Evolutionary conservation across 2,113 vertebrate species (phyloP).

Genomic region (Callocephalon fimbriatum): DNA sequence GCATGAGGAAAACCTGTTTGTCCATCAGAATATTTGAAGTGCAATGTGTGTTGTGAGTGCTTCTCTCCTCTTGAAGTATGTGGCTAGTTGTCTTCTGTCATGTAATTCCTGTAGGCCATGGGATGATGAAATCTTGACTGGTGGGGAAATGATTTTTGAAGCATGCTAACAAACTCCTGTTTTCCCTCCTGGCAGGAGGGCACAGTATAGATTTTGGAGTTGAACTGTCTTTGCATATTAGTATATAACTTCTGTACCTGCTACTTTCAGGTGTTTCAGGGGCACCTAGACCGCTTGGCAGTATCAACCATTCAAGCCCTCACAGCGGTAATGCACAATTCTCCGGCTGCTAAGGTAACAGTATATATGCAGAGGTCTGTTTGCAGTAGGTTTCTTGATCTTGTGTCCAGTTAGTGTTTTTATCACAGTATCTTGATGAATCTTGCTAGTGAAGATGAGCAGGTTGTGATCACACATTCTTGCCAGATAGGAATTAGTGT

Average conservation of each 20-base stretch:
- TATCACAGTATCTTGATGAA: background rate
- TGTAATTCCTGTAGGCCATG: conserved; percentile 34
- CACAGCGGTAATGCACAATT: conserved; percentile 96
- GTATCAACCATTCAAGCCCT: conserved; percentile 95
- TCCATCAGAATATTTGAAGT: conserved; percentile 36
- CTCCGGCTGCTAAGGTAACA: conserved; percentile 93
- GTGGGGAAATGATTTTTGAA: conserved; percentile 39
- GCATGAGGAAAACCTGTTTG: conserved; percentile 73
- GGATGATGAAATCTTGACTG: conserved; percentile 30
- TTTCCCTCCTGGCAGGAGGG: conserved; percentile 40
- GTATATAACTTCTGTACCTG: conserved; percentile 39
- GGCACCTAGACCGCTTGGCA: conserved; percentile 89
- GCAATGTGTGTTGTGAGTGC: conserved; percentile 32
- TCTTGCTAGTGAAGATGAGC: background rate
- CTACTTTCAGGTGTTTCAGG: conserved; percentile 88
- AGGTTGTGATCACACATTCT: background rate
- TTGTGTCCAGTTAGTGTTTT: background rate
- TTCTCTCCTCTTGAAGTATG: conserved; percentile 22
- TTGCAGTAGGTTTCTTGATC: background rate
- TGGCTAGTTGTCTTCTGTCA: conserved; percentile 37
- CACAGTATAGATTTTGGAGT: background rate
- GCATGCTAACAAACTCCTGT: conserved; percentile 39
- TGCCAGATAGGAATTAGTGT: background rate
- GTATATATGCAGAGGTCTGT: conserved; percentile 35
- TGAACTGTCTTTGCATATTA: background rate